These are phyloP conservation scores for Heliconius eleuchia DNA, from an alignment of 1,140 invertebrate species.

Conservation along the genomic window DNA sequence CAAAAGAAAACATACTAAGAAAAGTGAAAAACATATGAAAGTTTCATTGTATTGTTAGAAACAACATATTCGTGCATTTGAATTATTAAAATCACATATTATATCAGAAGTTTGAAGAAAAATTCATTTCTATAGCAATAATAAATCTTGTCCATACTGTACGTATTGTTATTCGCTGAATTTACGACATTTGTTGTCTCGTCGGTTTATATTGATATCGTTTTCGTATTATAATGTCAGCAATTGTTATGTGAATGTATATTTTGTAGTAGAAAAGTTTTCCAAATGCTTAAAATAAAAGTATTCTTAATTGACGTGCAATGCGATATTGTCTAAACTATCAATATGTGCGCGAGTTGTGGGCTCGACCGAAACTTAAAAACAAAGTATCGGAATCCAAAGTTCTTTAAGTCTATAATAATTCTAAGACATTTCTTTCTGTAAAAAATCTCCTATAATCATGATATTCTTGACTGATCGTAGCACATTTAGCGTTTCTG, in stretches of 20 bases:
- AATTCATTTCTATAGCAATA: background rate
- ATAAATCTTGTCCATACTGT: slow-evolving; percentile 6
- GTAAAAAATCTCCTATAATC: no score
- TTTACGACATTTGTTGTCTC: slow-evolving; percentile 3
- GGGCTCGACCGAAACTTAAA: no score
- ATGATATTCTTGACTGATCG: no score
- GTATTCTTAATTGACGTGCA: background rate
- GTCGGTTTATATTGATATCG: background rate
- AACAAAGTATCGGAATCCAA: no score
- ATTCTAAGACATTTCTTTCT: no score
- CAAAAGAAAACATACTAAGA: background rate
- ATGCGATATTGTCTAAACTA: no score
- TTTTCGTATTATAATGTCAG: slow-evolving; percentile 1
- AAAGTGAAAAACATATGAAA: background rate
- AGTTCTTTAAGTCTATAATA: no score
- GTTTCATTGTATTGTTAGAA: background rate
- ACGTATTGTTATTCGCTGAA: background rate
- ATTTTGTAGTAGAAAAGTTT: background rate
- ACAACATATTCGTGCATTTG: background rate
- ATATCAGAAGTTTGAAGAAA: background rate
- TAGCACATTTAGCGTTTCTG: no score
- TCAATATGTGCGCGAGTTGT: no score
- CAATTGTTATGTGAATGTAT: background rate
- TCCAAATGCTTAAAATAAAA: background rate
- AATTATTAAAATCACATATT: background rate